A percentile compares a stretch with the other conserved stretches of the same genome.
Evolutionary conservation across 2,888 invertebrate species (phyloP).

Genomic region (Phyllotreta cruciferae): DNA sequence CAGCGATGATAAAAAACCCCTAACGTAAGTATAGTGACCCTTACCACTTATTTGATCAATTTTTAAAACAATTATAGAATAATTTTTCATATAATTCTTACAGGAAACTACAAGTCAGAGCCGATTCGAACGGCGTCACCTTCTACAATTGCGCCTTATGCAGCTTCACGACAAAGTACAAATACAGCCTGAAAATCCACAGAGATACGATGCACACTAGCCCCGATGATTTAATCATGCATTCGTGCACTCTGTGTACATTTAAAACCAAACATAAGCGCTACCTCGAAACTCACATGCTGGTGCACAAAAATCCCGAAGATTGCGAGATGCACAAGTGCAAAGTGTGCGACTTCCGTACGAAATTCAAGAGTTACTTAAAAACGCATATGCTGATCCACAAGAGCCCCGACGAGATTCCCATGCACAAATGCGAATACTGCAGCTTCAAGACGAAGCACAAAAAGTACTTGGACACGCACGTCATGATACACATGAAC

Average conservation of each 20-base stretch:
- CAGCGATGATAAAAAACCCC: constrained; percentile 1
- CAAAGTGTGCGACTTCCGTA: constrained; percentile 41
- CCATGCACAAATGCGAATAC: constrained; percentile 38
- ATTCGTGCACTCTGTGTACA: constrained; percentile 38
- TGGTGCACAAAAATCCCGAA: constrained; percentile 41
- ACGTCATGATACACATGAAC: constrained; percentile 41
- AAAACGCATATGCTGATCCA: constrained; percentile 43
- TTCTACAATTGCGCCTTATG: constrained; percentile 39
- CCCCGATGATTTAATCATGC: constrained; percentile 35
- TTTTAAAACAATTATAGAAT: no score
- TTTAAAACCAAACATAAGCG: constrained; percentile 41
- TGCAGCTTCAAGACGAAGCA: constrained; percentile 43
- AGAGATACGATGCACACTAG: constrained; percentile 39
- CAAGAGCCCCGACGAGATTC: constrained; percentile 39
- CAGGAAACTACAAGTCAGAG: constrained; percentile 39
- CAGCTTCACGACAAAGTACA: constrained; percentile 39
- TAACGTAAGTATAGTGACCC: constrained; percentile 10
- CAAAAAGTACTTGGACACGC: constrained; percentile 43
- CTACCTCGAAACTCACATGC: constrained; percentile 42
- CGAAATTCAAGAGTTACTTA: constrained; percentile 44
- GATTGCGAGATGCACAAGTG: constrained; percentile 42
- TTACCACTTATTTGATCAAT: background rate
- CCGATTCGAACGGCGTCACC: constrained; percentile 37
- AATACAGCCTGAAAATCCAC: constrained; percentile 41
- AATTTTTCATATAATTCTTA: constrained; percentile 16